These are phyloP conservation scores for Solenopsis invicta DNA, from an alignment of 1,140 invertebrate species.

Conservation along the genomic window DNA sequence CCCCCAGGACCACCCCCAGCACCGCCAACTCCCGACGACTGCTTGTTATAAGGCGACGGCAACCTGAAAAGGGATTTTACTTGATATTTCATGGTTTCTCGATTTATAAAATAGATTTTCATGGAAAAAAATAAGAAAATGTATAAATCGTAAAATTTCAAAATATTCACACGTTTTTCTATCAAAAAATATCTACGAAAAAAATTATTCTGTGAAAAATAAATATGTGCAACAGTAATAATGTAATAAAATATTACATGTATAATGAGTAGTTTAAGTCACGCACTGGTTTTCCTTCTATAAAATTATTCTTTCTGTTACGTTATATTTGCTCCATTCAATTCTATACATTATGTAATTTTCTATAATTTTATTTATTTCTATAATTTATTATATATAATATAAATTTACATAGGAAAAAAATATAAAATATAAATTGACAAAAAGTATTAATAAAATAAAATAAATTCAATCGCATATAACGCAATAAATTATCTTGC, in stretches of 20 bases:
- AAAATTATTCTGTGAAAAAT: not conserved
- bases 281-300: not conserved
- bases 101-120: not conserved
- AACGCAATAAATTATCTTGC: not conserved
- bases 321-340: not conserved
- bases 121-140: not conserved
- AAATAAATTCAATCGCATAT: not conserved
- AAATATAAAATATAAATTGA: not conserved
- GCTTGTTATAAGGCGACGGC: conserved; percentile 89
- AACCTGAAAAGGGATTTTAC: conserved; percentile 86
- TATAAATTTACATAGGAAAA: not conserved
- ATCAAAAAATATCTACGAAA: not conserved
- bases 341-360: not conserved
- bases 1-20: conserved; percentile 79
- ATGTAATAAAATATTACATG: not conserved
- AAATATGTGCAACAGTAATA: not conserved
- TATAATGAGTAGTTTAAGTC: not conserved
- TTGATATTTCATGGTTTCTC: not conserved
- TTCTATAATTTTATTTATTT: not conserved
- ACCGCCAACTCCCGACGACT: conserved; percentile 75
- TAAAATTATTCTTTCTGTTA: not conserved
- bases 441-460: not conserved
- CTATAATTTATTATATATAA: not conserved
- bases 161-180: not conserved
- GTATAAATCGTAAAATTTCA: not conserved